These are phyloP conservation scores for Schizotus pectinicornis DNA, from an alignment of 2,888 invertebrate genomes.

Conservation along the genomic window DNA sequence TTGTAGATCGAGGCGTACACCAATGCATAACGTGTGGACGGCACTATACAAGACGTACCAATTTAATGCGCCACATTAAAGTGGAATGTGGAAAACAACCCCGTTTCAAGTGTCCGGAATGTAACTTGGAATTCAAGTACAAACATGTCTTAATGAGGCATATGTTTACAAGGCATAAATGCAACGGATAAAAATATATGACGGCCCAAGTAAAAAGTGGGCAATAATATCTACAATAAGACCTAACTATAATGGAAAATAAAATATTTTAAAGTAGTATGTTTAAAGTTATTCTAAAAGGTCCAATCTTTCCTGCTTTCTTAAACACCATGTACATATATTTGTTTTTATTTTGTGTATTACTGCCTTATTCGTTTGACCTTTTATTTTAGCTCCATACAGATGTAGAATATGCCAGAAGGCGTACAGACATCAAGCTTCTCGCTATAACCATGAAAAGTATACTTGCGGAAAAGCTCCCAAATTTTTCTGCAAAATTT, in stretches of 20 bases:
- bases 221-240: no score
- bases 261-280: no score
- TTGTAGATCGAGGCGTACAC: constrained; percentile 11
- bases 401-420: constrained; percentile 42
- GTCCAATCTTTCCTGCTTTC: no score
- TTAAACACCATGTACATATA: background rate
- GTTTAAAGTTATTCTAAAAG: no score
- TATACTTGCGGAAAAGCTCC: constrained; percentile 64
- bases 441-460: constrained; percentile 44
- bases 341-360: background rate
- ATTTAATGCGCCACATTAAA: constrained; percentile 30
- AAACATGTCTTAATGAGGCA: constrained; percentile 54
- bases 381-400: constrained; percentile 11
- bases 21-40: constrained; percentile 35
- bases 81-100: constrained; percentile 46
- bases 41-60: constrained; percentile 34
- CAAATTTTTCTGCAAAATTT: constrained; percentile 75
- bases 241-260: no score
- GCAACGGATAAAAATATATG: background rate
- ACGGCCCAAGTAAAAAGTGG: no score
- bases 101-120: constrained; percentile 49
- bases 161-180: constrained; percentile 9
- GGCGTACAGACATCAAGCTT: constrained; percentile 43
- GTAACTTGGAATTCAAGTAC: constrained; percentile 54
- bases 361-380: background rate